phyloP scores from a whole-genome alignment of 2,797 vertebrate genomes.

The Cossypha niveicapilla region DNA sequence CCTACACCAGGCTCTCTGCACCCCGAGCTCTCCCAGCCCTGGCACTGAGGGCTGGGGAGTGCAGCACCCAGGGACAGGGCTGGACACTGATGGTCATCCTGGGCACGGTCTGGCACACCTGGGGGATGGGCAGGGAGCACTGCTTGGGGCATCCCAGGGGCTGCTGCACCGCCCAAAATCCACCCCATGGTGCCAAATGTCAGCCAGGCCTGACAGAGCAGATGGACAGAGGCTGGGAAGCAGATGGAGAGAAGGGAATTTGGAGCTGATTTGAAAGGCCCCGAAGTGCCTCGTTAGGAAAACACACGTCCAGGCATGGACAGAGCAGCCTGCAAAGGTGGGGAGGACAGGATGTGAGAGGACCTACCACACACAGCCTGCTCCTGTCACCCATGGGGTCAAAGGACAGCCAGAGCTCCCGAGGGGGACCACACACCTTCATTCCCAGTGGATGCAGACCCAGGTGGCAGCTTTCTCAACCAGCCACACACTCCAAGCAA shows the following conservation, averaged over 20 bases:
- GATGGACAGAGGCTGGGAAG: neutral
- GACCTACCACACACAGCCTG: accelerated
- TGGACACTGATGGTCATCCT: neutral
- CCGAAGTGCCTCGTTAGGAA: neutral
- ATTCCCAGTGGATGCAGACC: neutral
- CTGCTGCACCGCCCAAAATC: neutral
- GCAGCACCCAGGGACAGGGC: neutral
- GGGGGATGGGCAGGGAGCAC: accelerated
- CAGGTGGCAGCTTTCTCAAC: neutral
- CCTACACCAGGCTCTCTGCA: neutral
- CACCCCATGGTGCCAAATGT: neutral
- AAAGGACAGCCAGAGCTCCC: neutral
- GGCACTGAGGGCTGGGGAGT: neutral
- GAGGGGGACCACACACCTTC: neutral
- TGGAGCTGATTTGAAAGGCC: neutral
- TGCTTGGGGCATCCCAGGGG: accelerated
- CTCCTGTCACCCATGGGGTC: neutral
- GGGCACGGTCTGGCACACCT: accelerated
- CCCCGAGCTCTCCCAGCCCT: accelerated
- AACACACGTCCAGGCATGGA: neutral
- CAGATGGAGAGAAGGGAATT: constrained; percentile 6
- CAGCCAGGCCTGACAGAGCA: neutral
- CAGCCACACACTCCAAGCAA: neutral
- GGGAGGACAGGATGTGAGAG: neutral
- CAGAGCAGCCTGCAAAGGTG: neutral